A percentile compares a stretch with the other conserved stretches of the same genome.
Evolutionary conservation across 2,113 vertebrate species (phyloP).

Genomic region (Lota lota): DNA sequence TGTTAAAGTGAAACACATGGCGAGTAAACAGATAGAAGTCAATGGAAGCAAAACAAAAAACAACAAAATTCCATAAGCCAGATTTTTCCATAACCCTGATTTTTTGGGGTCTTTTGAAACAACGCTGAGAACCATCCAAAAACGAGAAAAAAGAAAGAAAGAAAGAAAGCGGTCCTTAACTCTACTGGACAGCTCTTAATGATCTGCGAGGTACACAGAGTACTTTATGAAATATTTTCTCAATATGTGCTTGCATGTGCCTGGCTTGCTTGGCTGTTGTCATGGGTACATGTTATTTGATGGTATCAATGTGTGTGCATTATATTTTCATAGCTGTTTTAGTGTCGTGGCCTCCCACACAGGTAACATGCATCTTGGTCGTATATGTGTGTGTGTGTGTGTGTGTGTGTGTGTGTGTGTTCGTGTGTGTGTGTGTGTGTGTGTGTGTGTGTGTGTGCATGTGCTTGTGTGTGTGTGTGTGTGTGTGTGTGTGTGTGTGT

Average conservation of each 20-base stretch:
- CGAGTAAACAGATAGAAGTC: slow-evolving; percentile 44
- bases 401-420: slow-evolving; percentile 16
- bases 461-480: neutral
- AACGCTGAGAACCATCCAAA: neutral
- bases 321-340: too few species aligned
- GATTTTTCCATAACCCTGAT: slow-evolving; percentile 20
- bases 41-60: slow-evolving; percentile 51
- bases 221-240: slow-evolving; percentile 35
- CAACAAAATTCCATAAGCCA: slow-evolving; percentile 13
- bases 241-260: slow-evolving; percentile 8
- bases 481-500: slow-evolving; percentile 21
- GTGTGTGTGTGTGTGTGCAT: slow-evolving; percentile 14
- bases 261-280: neutral
- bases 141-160: neutral
- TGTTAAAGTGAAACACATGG: slow-evolving; percentile 64
- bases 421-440: slow-evolving; percentile 9
- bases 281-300: neutral
- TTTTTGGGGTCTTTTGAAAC: neutral
- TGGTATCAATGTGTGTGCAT: too few species aligned
- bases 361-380: neutral
- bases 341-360: too few species aligned
- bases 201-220: neutral
- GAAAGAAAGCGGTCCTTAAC: neutral
- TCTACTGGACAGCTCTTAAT: neutral
- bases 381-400: slow-evolving; percentile 9